A percentile compares a stretch with the other conserved stretches of the same genome.
Evolutionary conservation across 2,797 vertebrate genomes (phyloP).

Genomic region (Carcharodon carcharias): DNA sequence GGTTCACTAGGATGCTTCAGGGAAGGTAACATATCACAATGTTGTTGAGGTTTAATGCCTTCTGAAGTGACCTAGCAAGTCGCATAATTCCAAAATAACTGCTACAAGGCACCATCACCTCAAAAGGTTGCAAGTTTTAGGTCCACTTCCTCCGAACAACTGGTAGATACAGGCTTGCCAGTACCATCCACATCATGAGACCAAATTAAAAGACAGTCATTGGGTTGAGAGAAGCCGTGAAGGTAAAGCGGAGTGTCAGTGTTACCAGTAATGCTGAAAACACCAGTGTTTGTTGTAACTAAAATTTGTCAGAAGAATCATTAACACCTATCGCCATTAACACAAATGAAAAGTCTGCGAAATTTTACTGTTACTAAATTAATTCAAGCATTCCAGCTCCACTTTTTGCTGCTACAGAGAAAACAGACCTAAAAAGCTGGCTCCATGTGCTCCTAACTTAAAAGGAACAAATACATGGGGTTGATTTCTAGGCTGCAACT

Average conservation of each 20-base stretch:
- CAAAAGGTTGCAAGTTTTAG: not conserved
- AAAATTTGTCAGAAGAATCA: not conserved
- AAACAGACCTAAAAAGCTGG: not conserved
- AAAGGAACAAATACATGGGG: not conserved
- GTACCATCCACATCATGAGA: not conserved
- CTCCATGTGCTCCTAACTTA: not conserved
- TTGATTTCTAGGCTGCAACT: not conserved
- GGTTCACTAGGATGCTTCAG: not conserved
- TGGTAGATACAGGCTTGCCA: not conserved
- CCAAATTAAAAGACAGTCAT: not conserved
- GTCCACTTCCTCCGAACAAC: not conserved
- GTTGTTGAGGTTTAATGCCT: not conserved
- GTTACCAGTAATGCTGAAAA: not conserved
- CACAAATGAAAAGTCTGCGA: not conserved
- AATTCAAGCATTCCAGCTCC: not conserved
- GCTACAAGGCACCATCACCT: not conserved
- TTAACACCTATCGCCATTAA: not conserved
- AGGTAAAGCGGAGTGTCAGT: not conserved
- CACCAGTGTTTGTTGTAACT: not conserved
- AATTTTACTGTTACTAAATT: not conserved
- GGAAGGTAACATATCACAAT: not conserved
- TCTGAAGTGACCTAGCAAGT: not conserved
- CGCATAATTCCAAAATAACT: not conserved
- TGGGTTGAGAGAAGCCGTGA: not conserved
- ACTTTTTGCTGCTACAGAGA: not conserved